Base-by-base conservation (phyloP, 2,797 vertebrate genomes). In the Arctocebus calabarensis region DNA sequence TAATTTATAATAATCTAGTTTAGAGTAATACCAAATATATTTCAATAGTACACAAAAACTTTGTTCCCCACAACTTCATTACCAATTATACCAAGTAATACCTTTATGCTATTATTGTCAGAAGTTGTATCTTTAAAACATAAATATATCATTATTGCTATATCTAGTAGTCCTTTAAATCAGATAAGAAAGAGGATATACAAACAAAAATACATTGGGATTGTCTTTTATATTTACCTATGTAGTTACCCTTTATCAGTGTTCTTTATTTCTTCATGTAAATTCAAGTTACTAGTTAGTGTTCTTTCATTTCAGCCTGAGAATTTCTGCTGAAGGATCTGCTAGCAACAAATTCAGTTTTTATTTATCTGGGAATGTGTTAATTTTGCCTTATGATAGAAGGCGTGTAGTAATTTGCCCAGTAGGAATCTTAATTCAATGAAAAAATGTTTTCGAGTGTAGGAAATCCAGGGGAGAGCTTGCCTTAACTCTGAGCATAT, bases 301-400 rank as follows among this genome's bases (percentile, higher is more conserved):
- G 43, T 81, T 22, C n/a, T 88, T 66, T 79, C 32, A 45, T 55
- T 79, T 73, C 32, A 57, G 23, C 32, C 19, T 43, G 34, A 77
- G 43, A 3, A 74, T 62, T 79, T 89, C 73, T 81, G 48, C 48
- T 52, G 48, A 52, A 52, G 66, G 11, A 57, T 66, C 7, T 74
- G 4, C 37, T 45, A n/a, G 57, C 73, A 55, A 66, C 11, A 81
- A 73, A 64, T 48, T n/a, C 62, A 29, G 6, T 87, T 84, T 79
- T 62, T 89, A 16, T 73, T 85, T 93, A 59, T 55, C 74, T 89
- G 45, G 57, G 17, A 88, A 62, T 84, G 37, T 84, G 48, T 79
- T 92, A 52, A 75, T 52, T 75, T 92, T 94, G 22, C 43, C 25
- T 87, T 91, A 52, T 52, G 48, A 52, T 52, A 83, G 70, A 89